phyloP scores from a whole-genome alignment of 2,888 invertebrate species.

The Biston stratarius region DNA sequence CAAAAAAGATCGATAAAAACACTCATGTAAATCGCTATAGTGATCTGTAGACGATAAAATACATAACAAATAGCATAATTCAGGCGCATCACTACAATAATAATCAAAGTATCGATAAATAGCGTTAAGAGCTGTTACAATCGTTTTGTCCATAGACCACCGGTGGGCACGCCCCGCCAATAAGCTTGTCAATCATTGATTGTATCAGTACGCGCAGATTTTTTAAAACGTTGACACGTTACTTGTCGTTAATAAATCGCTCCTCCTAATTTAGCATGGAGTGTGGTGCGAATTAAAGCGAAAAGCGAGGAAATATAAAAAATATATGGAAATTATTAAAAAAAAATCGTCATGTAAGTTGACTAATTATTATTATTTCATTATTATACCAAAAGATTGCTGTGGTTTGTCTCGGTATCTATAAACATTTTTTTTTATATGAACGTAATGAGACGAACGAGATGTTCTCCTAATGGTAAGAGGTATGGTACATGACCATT shows the following conservation, averaged over 20 bases:
- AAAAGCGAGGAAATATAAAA: slow-evolving; percentile 4
- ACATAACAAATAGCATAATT: neutral
- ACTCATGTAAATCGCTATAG: neutral
- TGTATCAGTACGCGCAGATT: slow-evolving; percentile 55
- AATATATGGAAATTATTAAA: too few relatives aligned
- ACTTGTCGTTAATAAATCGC: slow-evolving; percentile 54
- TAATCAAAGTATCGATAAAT: slow-evolving; percentile 25
- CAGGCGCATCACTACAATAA: slow-evolving; percentile 23
- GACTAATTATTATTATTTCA: too few relatives aligned
- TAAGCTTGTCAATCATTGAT: slow-evolving; percentile 57
- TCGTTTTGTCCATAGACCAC: slow-evolving; percentile 49
- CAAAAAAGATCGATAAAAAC: slow-evolving; percentile 6
- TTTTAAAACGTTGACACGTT: slow-evolving; percentile 54
- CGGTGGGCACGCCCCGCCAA: slow-evolving; percentile 58
- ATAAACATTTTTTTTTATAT: too few relatives aligned
- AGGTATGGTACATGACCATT: too few relatives aligned
- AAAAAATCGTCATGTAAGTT: too few relatives aligned
- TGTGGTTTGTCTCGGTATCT: too few relatives aligned
- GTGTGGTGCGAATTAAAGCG: slow-evolving; percentile 27
- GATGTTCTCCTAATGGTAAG: too few relatives aligned
- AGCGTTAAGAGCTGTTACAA: slow-evolving; percentile 26
- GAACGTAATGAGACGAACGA: too few relatives aligned
- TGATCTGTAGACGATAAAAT: slow-evolving; percentile 1
- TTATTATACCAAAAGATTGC: too few relatives aligned
- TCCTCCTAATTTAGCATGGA: slow-evolving; percentile 54